Evolutionary conservation across 2,797 vertebrate genomes (phyloP).

Genomic region (Ambastaia sidthimunki): DNA sequence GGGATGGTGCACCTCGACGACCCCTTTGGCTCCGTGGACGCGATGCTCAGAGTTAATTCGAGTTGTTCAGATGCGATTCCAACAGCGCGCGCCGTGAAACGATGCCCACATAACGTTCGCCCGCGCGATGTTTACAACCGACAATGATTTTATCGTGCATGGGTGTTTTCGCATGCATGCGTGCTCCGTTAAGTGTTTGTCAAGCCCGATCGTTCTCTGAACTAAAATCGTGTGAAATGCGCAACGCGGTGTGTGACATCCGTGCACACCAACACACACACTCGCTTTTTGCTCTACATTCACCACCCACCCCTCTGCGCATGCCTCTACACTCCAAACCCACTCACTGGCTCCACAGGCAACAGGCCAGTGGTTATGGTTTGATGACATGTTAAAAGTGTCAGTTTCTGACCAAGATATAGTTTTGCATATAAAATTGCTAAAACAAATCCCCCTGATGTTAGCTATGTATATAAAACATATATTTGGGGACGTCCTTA

Average conservation of each 20-base stretch:
- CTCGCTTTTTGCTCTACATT: conserved; percentile 57
- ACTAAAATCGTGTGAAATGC: conserved; percentile 65
- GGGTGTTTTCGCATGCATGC: conserved; percentile 40
- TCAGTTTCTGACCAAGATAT: not conserved
- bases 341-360: conserved; percentile 20
- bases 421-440: too few relatives aligned
- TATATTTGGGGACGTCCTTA: too few relatives aligned
- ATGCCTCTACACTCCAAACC: conserved; percentile 68
- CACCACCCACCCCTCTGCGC: conserved; percentile 74
- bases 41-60: conserved; percentile 23
- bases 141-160: conserved; percentile 36
- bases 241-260: conserved; percentile 72
- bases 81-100: conserved; percentile 57
- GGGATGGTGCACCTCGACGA: conserved; percentile 52
- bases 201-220: conserved; percentile 26
- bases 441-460: too few relatives aligned
- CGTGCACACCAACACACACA: conserved; percentile 37
- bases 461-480: too few relatives aligned
- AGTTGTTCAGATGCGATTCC: conserved; percentile 54
- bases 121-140: conserved; percentile 74
- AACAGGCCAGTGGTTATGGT: too few relatives aligned
- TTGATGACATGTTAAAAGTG: too few relatives aligned
- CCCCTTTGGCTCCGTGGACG: conserved; percentile 2
- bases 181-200: not conserved
- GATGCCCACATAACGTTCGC: conserved; percentile 78